These are phyloP conservation scores for Platerodrilus igneus DNA, from an alignment of 2,888 invertebrate species.

Conservation along the genomic window DNA sequence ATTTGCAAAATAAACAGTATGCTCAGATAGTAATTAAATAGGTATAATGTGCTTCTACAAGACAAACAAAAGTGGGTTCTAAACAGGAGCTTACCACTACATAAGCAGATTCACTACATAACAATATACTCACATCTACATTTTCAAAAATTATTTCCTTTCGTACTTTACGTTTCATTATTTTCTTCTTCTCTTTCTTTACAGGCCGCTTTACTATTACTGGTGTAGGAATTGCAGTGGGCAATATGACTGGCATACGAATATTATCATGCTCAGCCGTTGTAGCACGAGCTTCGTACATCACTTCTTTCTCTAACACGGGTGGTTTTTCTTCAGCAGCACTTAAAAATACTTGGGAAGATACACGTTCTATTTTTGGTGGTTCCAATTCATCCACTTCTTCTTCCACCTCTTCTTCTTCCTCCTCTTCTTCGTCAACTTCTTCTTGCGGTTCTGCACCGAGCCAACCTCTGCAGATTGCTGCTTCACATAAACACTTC, in stretches of 20 bases:
- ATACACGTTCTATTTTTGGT: constrained; percentile 43
- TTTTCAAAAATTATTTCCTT: constrained; percentile 60
- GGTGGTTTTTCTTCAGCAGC: constrained; percentile 15
- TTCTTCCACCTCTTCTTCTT: constrained; percentile 46
- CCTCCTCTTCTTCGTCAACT: constrained; percentile 56
- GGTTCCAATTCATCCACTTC: constrained; percentile 39
- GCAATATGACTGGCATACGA: constrained; percentile 1
- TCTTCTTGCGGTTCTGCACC: constrained; percentile 80
- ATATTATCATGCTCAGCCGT: background rate
- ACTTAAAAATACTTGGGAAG: constrained; percentile 19
- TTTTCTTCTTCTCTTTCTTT: constrained; percentile 34
- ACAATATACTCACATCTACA: constrained; percentile 51
- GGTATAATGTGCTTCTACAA: too few relatives aligned
- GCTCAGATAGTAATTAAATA: too few relatives aligned
- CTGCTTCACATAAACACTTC: constrained; percentile 88
- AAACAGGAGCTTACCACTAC: too few relatives aligned
- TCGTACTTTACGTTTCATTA: constrained; percentile 34
- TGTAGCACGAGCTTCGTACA: constrained; percentile 42
- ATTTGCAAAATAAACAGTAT: too few relatives aligned
- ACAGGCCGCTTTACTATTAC: constrained; percentile 41
- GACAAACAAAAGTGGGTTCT: too few relatives aligned
- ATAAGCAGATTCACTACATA: constrained; percentile 1
- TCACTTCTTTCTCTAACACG: constrained; percentile 46
- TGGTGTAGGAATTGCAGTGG: constrained; percentile 10
- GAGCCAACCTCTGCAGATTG: constrained; percentile 91